These are phyloP conservation scores for Carposina sasakii DNA, from an alignment of 1,140 invertebrate species.

Conservation along the genomic window DNA sequence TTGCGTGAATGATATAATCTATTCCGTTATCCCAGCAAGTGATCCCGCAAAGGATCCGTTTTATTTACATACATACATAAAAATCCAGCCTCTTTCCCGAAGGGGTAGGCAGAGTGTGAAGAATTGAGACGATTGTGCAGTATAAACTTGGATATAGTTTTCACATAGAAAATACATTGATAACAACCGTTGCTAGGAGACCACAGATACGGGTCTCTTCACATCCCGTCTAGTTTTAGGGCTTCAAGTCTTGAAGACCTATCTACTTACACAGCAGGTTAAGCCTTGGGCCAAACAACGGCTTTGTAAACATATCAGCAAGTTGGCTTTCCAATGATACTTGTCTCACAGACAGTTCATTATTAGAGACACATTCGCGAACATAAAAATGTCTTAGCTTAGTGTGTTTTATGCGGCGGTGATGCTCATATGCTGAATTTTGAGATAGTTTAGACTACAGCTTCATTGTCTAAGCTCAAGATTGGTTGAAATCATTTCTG, in stretches of 20 bases:
- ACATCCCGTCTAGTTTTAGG: no score
- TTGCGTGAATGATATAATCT: no score
- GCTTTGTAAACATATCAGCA: constrained; percentile 14
- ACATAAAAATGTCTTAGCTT: constrained; percentile 48
- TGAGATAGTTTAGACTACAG: constrained; percentile 29
- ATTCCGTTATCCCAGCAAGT: no score
- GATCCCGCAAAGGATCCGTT: no score
- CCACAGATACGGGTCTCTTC: no score
- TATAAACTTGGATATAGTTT: no score
- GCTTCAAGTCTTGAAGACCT: not conserved
- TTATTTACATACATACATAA: no score
- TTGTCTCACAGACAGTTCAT: constrained; percentile 14
- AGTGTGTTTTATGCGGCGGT: constrained; percentile 58
- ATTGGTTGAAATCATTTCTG: constrained; percentile 7
- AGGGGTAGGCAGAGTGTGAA: no score
- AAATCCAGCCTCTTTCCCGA: no score
- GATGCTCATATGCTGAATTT: constrained; percentile 30
- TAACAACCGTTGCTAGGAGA: no score
- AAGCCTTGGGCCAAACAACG: constrained; percentile 4
- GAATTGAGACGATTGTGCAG: not conserved
- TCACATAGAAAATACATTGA: no score
- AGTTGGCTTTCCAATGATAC: not conserved
- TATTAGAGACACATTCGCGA: constrained; percentile 30
- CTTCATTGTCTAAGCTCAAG: constrained; percentile 22
- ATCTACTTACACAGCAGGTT: not conserved